Evolutionary conservation across 2,113 vertebrate species (phyloP).

Genomic region (Chaetops frenatus): DNA sequence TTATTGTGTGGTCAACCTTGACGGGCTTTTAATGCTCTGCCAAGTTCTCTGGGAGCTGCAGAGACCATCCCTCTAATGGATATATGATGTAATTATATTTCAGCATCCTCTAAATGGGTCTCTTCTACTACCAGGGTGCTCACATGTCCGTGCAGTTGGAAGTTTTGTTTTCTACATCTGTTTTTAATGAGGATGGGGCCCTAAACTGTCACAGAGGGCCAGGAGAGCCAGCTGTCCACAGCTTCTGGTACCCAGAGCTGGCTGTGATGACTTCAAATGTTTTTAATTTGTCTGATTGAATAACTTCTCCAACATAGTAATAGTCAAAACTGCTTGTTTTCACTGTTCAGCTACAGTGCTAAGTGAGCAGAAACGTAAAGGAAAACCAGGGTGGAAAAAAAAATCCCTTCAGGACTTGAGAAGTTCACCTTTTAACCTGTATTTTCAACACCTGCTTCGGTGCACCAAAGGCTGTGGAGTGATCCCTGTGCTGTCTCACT

Average conservation of each 20-base stretch:
- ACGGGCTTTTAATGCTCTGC: constrained; percentile 9
- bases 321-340: neutral
- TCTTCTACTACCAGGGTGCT: neutral
- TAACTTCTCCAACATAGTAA: neutral
- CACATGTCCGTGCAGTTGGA: neutral
- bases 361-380: neutral
- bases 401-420: constrained; percentile 19
- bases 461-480: constrained; percentile 75
- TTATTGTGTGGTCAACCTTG: constrained; percentile 8
- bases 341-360: neutral
- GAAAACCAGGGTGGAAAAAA: neutral
- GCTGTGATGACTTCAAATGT: neutral
- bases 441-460: constrained; percentile 82
- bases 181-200: neutral
- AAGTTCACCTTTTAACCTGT: constrained; percentile 76
- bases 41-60: neutral
- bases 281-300: neutral
- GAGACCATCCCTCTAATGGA: constrained; percentile 14
- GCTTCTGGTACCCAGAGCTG: neutral
- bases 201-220: neutral
- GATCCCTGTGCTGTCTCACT: constrained; percentile 64
- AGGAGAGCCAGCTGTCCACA: neutral
- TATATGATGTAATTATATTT: constrained; percentile 30
- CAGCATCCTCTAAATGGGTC: neutral
- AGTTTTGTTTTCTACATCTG: neutral